Base-by-base conservation (phyloP, 2,888 invertebrate genomes). In the Stegophylla sp. region DNA sequence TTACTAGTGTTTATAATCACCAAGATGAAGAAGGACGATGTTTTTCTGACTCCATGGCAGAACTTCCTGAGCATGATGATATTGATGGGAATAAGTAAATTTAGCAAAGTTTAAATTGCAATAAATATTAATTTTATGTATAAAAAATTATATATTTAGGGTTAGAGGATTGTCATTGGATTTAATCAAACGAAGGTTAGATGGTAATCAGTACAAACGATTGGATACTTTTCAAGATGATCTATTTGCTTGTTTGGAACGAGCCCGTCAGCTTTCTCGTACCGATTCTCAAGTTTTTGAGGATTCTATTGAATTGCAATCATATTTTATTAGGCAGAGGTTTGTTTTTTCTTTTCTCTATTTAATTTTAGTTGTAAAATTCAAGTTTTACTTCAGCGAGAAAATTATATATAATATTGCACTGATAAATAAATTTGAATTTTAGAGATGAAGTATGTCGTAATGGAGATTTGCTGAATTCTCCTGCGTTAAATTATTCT, bases 221-320 rank as follows among this genome's bases (percentile, higher is more conserved):
- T 88, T 99, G 83, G 98, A 99, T 86, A 90, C 92, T 81, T 98
- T 98, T 88, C 98, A 98, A 88, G 96, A 96, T 85, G 98, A 99
- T 86, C 91, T 98, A 86, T 98, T 99, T 86, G 91, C 93, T 51
- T 95, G 98, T 83, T 91, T 98, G 86, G 96, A 97, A 85, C 88
- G 88, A 82, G 97, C 97, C 0, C 91, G 98, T 3, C 91, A 92
- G 82, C 88, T 96, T 0, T 94, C 96, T 0, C 91, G 96, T 17
- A 93, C 95, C 0, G 97, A 98, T 88, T 97, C 98, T 3, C 95
- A 95, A 86, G 91, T 96, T 66, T 98, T 97, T 88, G 97, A 98
- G 86, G 98, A 99, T 87, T 93, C 97, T 0, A 91, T 96, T 45
- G 97, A 97, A 85, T 89, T 99, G 73, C 98, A 98, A 87, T 90